A percentile compares a stretch with the other conserved stretches of the same genome.
phyloP scores from a whole-genome alignment of 2,113 vertebrate genomes.

The Clarias gariepinus region DNA sequence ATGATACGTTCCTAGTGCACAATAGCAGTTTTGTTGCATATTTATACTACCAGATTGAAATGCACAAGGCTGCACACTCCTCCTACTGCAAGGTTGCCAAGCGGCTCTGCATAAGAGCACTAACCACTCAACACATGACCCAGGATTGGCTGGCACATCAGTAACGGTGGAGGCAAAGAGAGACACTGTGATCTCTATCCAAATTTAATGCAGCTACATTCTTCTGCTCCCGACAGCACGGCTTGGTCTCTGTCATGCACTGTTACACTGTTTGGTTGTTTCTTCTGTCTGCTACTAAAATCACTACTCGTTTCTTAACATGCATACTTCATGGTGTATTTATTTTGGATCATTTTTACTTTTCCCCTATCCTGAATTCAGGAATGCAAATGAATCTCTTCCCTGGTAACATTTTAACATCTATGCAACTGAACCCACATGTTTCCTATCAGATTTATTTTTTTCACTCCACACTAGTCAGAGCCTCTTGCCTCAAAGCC shows the following conservation, averaged over 20 bases:
- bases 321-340: slow-evolving; percentile 6
- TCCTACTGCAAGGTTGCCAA: slow-evolving; percentile 21
- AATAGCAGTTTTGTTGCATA: slow-evolving; percentile 2
- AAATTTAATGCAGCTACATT: not conserved
- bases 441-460: slow-evolving; percentile 50
- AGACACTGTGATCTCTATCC: slow-evolving; percentile 1
- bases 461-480: slow-evolving; percentile 51
- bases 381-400: slow-evolving; percentile 39
- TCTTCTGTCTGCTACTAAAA: slow-evolving; percentile 32
- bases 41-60: not conserved
- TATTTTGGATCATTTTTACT: slow-evolving; percentile 16
- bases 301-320: slow-evolving; percentile 6
- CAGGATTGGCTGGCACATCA: slow-evolving; percentile 1
- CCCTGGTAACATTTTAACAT: not conserved
- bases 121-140: slow-evolving; percentile 24
- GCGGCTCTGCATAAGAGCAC: slow-evolving; percentile 14
- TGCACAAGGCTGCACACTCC: slow-evolving; percentile 8
- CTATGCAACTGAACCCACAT: slow-evolving; percentile 54
- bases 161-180: slow-evolving; percentile 2
- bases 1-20: not conserved
- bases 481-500: slow-evolving; percentile 50
- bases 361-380: slow-evolving; percentile 17
- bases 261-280: not conserved
- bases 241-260: slow-evolving; percentile 5
- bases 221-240: not conserved